Conservation (phyloP, 2,113 vertebrate genomes). For the Martes martes region DNA sequence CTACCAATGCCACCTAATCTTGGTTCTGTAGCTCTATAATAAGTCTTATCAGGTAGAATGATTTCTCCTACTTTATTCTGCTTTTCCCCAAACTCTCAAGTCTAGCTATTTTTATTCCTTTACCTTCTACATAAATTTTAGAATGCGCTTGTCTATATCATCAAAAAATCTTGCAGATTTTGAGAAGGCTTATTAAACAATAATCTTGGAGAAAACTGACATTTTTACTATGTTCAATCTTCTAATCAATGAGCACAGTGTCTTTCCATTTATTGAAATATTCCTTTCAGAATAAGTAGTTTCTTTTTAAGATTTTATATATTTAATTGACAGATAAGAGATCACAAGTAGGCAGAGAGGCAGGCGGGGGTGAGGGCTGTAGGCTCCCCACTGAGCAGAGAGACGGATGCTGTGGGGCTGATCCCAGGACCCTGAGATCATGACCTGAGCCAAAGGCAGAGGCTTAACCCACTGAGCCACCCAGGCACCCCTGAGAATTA, state of each 20-base stretch:
- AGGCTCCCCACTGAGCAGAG: too few species aligned
- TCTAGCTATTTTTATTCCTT: neutral
- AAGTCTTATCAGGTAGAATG: neutral
- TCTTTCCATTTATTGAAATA: neutral
- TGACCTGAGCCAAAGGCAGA: too few species aligned
- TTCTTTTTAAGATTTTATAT: neutral
- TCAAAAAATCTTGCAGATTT: neutral
- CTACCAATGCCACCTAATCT: neutral
- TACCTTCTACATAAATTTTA: neutral
- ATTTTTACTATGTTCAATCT: neutral
- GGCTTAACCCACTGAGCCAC: too few species aligned
- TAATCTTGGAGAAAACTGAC: neutral
- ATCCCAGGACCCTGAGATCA: too few species aligned
- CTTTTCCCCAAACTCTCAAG: neutral
- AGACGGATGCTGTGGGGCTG: too few species aligned
- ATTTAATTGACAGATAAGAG: too few species aligned
- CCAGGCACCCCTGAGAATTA: neutral
- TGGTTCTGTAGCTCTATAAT: neutral
- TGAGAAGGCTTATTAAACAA: neutral
- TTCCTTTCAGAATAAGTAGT: neutral
- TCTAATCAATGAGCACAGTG: neutral
- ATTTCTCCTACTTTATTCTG: neutral
- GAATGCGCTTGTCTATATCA: neutral
- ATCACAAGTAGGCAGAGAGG: too few species aligned
- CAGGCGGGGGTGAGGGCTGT: too few species aligned